phyloP scores from a whole-genome alignment of 2,113 vertebrate genomes.

The Ancistrus triradiatus region DNA sequence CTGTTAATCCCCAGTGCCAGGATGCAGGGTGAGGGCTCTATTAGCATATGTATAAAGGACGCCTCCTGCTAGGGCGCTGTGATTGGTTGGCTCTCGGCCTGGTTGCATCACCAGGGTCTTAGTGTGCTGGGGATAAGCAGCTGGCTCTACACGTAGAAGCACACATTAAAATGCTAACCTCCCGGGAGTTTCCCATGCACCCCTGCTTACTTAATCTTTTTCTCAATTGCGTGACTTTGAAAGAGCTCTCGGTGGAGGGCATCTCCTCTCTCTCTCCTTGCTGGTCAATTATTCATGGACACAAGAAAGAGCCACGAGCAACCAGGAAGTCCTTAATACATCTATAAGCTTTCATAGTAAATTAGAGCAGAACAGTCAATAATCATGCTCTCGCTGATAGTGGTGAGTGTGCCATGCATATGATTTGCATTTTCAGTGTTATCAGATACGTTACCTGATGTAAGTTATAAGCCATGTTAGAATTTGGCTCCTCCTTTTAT shows the following conservation, averaged over 20 bases:
- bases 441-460: too few relatives aligned
- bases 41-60: conserved; percentile 67
- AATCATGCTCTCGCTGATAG: too few relatives aligned
- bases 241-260: conserved; percentile 30
- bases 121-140: conserved; percentile 48
- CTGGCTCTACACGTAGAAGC: conserved; percentile 50
- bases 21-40: conserved; percentile 43
- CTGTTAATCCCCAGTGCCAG: conserved; percentile 23
- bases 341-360: not conserved
- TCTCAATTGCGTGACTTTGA: conserved; percentile 55
- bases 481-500: too few relatives aligned
- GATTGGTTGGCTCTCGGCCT: conserved; percentile 52
- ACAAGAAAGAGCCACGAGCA: not conserved
- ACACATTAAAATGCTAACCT: conserved; percentile 65
- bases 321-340: conserved; percentile 13
- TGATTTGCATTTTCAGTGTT: too few relatives aligned
- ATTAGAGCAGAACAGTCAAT: not conserved
- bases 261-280: conserved; percentile 16
- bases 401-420: too few relatives aligned
- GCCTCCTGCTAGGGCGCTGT: conserved; percentile 30
- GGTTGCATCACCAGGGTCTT: conserved; percentile 42
- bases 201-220: conserved; percentile 44
- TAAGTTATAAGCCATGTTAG: too few relatives aligned
- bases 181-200: conserved; percentile 58
- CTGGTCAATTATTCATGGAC: conserved; percentile 21